Percentiles rank a stretch among this genome's conserved stretches.
Conservation (phyloP, 2,113 vertebrate species). For the Xenopus tropicalis region UCB_Xtro_10.0 CM004450.2:90947001-90947500, state of each 20-base stretch:
- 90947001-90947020: too few species aligned
- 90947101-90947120: not conserved
- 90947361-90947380: not conserved
- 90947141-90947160: constrained; percentile 11
- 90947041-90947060: not conserved
- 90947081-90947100: constrained; percentile 3
- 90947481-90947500: too few species aligned
- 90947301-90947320: not conserved
- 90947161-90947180: not conserved
- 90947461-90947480: too few species aligned
- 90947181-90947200: not conserved
- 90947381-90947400: not conserved
- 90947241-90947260: not conserved
- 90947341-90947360: not conserved
- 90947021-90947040: too few species aligned
- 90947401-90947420: not conserved
- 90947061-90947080: constrained; percentile 6
- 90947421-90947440: not conserved
- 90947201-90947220: not conserved
- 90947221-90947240: not conserved
- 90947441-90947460: not conserved
- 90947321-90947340: not conserved
- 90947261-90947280: not conserved
- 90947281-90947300: not conserved
- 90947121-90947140: not conserved